Conservation (phyloP, 2,797 vertebrate genomes). For the Octomys mimax region DNA sequence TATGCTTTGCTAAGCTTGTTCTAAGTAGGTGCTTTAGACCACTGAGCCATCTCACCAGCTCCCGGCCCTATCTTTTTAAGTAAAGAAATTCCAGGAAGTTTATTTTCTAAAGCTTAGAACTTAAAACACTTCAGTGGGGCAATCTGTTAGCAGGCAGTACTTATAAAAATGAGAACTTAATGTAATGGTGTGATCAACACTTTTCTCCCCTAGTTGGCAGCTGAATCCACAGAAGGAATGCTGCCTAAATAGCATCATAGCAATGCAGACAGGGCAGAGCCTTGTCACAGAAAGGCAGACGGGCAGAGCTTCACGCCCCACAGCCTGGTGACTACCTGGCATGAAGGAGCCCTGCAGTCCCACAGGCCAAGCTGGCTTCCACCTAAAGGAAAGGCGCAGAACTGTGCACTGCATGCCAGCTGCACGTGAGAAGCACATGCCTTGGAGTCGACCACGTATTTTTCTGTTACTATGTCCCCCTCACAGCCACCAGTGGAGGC, state of each 20-base stretch:
- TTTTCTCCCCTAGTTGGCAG: background rate
- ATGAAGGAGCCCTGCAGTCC: slow-evolving; percentile 54
- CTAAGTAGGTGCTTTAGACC: too few species aligned
- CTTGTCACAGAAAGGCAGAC: background rate
- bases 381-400: slow-evolving; percentile 86
- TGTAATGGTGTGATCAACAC: background rate
- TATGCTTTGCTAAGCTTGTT: too few species aligned
- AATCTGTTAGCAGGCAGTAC: too few species aligned
- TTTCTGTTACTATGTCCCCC: slow-evolving; percentile 65
- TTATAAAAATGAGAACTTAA: background rate
- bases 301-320: rapidly evolving
- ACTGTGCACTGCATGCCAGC: slow-evolving; percentile 78
- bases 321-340: slow-evolving; percentile 77
- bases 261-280: rapidly evolving
- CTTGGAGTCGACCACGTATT: slow-evolving; percentile 58
- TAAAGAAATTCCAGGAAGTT: background rate
- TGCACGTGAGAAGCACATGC: slow-evolving; percentile 76
- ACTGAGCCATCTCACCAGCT: too few species aligned
- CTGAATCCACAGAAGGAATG: background rate
- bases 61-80: background rate
- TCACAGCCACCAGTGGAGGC: rapidly evolving
- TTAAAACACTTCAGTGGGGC: too few species aligned
- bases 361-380: slow-evolving; percentile 83
- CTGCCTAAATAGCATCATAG: background rate
- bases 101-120: background rate